Base-by-base conservation (phyloP, 1,140 invertebrate genomes). In the Ridgeia piscesae region DNA sequence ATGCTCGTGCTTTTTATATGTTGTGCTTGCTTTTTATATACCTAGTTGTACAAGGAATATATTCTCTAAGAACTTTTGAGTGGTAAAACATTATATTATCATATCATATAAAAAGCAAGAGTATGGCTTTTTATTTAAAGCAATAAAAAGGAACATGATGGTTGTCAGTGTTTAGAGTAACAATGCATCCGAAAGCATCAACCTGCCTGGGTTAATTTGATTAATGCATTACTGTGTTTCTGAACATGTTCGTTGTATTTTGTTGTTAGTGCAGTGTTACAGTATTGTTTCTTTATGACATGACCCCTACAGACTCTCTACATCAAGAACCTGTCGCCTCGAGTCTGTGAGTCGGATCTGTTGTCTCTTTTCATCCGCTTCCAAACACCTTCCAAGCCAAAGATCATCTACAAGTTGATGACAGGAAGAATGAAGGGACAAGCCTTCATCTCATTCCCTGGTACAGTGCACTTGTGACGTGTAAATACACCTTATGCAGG, bases 401-500 rank as follows among this genome's bases (percentile, higher is more conserved):
- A 92, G 48, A 94, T 96, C 50, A 92, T 93, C 1, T 96, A 96
- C 93, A 95, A 95, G 94, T 92, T 97, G 11, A 95, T 97, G 95
- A 94, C 93, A 35, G 96, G 96, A 8, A 96, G 95, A 95, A 97
- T 97, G 96, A 96, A 95, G 94, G 97, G 97, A 93, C 97, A 97
- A 94, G 97, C 96, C 77, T 97, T 97, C 95, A 93, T 97, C 33
- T 96, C 96, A 91, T 97, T 97, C 94, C 91, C 94, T 92, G 94
- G 96, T 97, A 96, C 88, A 35, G 89, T 58, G 21, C 14, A 35
- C 58, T 91, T 48, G 9, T 35, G 34, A 92, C 33, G 27, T 94
- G 90, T 92, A 95, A 94, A 93, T 92, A 92, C 34, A 92, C 42
- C 42, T 42, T 42, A 6, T 42, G 42, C 42, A 42, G 42, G 42